phyloP scores from a whole-genome alignment of 2,888 invertebrate species.

The Amiota communis region DNA sequence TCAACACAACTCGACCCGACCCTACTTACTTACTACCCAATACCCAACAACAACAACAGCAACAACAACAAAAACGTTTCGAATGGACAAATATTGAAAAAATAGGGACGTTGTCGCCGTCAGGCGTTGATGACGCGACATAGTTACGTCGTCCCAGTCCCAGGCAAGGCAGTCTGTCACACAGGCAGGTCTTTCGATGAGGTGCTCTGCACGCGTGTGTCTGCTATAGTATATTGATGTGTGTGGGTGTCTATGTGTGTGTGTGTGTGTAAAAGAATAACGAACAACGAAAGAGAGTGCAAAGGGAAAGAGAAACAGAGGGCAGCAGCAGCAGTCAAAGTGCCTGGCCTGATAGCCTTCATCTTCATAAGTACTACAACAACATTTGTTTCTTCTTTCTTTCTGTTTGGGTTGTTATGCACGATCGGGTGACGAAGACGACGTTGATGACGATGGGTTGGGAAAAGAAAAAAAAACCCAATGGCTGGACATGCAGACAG shows the following conservation, averaged over 20 bases:
- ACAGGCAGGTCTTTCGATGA: constrained; percentile 1
- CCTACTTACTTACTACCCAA: neutral
- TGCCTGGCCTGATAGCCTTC: neutral
- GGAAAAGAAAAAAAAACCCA: too few species aligned
- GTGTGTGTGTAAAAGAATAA: constrained; percentile 3
- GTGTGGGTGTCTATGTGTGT: neutral
- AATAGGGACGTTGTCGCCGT: constrained; percentile 2
- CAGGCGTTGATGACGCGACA: neutral
- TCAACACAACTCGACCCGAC: neutral
- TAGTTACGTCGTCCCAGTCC: too few species aligned
- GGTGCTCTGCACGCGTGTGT: neutral
- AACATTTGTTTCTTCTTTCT: neutral
- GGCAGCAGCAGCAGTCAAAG: neutral
- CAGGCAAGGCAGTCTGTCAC: neutral
- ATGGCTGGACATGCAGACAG: too few species aligned
- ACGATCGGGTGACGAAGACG: neutral
- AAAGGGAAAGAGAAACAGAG: neutral
- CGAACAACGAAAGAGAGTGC: neutral
- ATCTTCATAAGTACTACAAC: neutral
- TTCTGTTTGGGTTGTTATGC: constrained; percentile 10
- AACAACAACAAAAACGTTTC: neutral
- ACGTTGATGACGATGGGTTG: too few species aligned
- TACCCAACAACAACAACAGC: neutral
- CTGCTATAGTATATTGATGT: neutral
- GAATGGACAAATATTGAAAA: constrained; percentile 10